A percentile compares a stretch with the other conserved stretches of the same genome.
phyloP scores from a whole-genome alignment of 1,140 invertebrate genomes.

The Megalonaias nervosa region DNA sequence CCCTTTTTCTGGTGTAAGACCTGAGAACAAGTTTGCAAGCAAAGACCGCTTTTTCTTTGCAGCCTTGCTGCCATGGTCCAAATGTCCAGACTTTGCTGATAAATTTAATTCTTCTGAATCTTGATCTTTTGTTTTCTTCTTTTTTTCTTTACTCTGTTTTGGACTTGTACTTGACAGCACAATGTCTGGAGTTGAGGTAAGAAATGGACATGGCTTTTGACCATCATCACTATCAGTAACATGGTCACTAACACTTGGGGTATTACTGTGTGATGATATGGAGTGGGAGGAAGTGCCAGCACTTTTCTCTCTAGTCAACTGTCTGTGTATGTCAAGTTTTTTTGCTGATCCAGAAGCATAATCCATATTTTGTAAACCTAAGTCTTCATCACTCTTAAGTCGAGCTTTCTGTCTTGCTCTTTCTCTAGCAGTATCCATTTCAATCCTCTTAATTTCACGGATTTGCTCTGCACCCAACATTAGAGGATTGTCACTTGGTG shows the following conservation, averaged over 20 bases:
- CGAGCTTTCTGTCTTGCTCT: slow-evolving; percentile 44
- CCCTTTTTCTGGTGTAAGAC: slow-evolving; percentile 47
- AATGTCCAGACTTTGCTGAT: slow-evolving; percentile 23
- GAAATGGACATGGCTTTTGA: slow-evolving; percentile 11
- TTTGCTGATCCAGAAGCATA: slow-evolving; percentile 28
- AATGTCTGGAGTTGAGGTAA: slow-evolving; percentile 27
- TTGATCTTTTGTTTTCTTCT: slow-evolving; percentile 48
- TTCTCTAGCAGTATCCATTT: slow-evolving; percentile 49
- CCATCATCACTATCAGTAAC: slow-evolving; percentile 58
- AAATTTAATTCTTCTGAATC: slow-evolving; percentile 16
- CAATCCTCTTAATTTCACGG: slow-evolving; percentile 42
- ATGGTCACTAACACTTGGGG: slow-evolving; percentile 51
- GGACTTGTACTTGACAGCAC: slow-evolving; percentile 23
- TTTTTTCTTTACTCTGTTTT: slow-evolving; percentile 27
- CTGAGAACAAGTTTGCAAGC: slow-evolving; percentile 56
- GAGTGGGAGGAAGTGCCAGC: slow-evolving; percentile 29
- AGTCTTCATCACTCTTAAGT: slow-evolving; percentile 49
- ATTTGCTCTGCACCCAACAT: slow-evolving; percentile 44
- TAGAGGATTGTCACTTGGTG: slow-evolving; percentile 32
- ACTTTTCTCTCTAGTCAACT: background rate
- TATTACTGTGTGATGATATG: slow-evolving; percentile 17
- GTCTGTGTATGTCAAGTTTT: slow-evolving; percentile 24
- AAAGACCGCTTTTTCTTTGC: slow-evolving; percentile 60
- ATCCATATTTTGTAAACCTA: slow-evolving; percentile 32
- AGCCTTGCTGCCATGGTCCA: slow-evolving; percentile 41